Percentiles rank a stretch among this genome's conserved stretches.
phyloP scores from a whole-genome alignment of 2,797 vertebrate species.

The Tamandua tetradactyla region DNA sequence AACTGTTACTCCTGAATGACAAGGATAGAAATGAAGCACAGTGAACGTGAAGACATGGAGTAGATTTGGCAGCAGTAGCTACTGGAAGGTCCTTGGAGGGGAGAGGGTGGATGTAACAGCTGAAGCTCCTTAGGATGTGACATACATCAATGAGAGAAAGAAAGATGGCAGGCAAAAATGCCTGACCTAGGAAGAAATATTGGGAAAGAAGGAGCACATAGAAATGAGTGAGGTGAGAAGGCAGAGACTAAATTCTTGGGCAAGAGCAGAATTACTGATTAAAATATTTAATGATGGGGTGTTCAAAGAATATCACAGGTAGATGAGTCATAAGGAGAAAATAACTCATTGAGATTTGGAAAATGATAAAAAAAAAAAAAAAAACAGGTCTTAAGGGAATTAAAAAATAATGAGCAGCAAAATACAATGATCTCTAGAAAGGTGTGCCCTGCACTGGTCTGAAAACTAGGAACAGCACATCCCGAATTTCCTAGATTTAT shows the following conservation, averaged over 20 bases:
- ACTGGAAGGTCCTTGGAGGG: constrained; percentile 55
- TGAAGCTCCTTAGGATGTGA: constrained; percentile 66
- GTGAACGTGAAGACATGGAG: constrained; percentile 68
- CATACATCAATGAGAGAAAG: constrained; percentile 60
- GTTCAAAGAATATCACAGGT: constrained; percentile 53
- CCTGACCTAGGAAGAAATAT: constrained; percentile 56
- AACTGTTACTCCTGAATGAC: constrained; percentile 84
- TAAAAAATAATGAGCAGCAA: constrained; percentile 41
- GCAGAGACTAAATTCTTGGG: constrained; percentile 43
- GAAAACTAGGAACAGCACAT: neutral
- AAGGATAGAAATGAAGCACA: constrained; percentile 73
- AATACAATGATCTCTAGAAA: neutral
- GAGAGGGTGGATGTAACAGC: neutral
- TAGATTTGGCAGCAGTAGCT: constrained; percentile 73
- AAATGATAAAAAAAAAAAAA: constrained; percentile 61
- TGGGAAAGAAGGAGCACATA: constrained; percentile 55
- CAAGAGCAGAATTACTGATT: constrained; percentile 71
- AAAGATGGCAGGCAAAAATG: constrained; percentile 55
- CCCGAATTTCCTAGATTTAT: neutral
- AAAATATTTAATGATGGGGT: constrained; percentile 68
- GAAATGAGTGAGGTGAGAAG: constrained; percentile 64
- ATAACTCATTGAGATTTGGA: constrained; percentile 58
- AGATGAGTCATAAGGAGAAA: constrained; percentile 44
- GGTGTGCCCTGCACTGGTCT: neutral
- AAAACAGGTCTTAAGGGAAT: neutral